phyloP scores from a whole-genome alignment of 1,140 invertebrate genomes.

The Atopsyche davidsoni region DNA sequence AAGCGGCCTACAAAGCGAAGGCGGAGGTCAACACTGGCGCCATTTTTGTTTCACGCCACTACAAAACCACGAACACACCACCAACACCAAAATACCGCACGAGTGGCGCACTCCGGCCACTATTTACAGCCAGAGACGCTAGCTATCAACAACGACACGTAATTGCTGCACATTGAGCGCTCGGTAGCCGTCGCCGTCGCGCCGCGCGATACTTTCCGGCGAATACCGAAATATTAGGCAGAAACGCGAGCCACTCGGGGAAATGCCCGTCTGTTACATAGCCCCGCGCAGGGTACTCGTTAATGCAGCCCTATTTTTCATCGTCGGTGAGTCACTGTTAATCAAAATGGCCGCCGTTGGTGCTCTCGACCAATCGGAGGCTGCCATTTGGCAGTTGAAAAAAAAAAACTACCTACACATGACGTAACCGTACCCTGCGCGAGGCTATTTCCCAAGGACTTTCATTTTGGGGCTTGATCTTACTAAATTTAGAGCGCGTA shows the following conservation, averaged over 20 bases:
- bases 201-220: conserved; percentile 16
- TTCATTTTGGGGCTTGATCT: conserved; percentile 37
- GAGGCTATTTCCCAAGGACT: conserved; percentile 51
- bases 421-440: conserved; percentile 45
- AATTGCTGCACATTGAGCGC: conserved; percentile 5
- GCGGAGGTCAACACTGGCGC: conserved; percentile 23
- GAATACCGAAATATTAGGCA: conserved; percentile 21
- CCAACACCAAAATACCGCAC: conserved; percentile 10
- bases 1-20: conserved; percentile 7
- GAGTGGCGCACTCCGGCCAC: no score
- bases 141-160: conserved; percentile 8
- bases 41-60: conserved; percentile 18
- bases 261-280: conserved; percentile 50
- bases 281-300: conserved; percentile 46
- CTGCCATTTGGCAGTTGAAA: conserved; percentile 29
- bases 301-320: conserved; percentile 49
- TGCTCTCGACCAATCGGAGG: conserved; percentile 44
- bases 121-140: no score
- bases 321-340: conserved; percentile 49
- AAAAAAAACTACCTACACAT: conserved; percentile 48
- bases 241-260: conserved; percentile 35
- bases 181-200: conserved; percentile 7
- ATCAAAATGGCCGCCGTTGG: conserved; percentile 49
- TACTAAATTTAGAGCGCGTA: conserved; percentile 20
- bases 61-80: conserved; percentile 13